Evolutionary conservation across 1,140 invertebrate species (phyloP).

Genomic region (Tetranychus cinnabarinus): DNA sequence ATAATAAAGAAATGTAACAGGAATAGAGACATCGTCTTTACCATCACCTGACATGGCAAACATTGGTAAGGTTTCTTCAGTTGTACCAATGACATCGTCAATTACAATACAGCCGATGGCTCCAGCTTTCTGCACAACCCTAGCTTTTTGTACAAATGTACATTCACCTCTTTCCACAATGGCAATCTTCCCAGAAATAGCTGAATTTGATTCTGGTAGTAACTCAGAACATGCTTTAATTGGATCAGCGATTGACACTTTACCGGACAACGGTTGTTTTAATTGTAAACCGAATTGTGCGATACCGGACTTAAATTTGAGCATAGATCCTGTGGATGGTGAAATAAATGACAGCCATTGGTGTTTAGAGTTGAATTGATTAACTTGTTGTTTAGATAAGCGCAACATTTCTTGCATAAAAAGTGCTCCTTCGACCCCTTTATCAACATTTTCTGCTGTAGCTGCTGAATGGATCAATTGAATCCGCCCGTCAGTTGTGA

Average conservation of each 20-base stretch:
- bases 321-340: conserved; percentile 4
- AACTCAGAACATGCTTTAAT: conserved; percentile 40
- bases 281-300: conserved; percentile 72
- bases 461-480: conserved; percentile 50
- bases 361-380: conserved; percentile 9
- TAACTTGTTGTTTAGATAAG: conserved; percentile 41
- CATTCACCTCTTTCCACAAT: conserved; percentile 68
- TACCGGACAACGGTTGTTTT: background rate
- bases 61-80: conserved; percentile 42
- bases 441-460: conserved; percentile 52
- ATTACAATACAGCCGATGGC: conserved; percentile 63
- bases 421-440: conserved; percentile 69
- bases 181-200: conserved; percentile 45
- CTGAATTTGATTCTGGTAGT: conserved; percentile 27
- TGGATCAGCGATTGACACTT: conserved; percentile 38
- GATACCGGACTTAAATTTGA: conserved; percentile 47
- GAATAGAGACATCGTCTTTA: conserved; percentile 60
- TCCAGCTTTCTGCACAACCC: conserved; percentile 53
- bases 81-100: conserved; percentile 55
- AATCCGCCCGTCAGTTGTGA: conserved; percentile 61
- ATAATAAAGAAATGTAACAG: conserved; percentile 70
- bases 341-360: conserved; percentile 12
- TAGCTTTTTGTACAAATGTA: conserved; percentile 85
- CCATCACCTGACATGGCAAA: conserved; percentile 94
- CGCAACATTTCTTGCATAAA: conserved; percentile 97